Percentiles rank a stretch among this genome's conserved stretches.
phyloP scores from a whole-genome alignment of 2,888 invertebrate species.

The Scrobipalpa costella region DNA sequence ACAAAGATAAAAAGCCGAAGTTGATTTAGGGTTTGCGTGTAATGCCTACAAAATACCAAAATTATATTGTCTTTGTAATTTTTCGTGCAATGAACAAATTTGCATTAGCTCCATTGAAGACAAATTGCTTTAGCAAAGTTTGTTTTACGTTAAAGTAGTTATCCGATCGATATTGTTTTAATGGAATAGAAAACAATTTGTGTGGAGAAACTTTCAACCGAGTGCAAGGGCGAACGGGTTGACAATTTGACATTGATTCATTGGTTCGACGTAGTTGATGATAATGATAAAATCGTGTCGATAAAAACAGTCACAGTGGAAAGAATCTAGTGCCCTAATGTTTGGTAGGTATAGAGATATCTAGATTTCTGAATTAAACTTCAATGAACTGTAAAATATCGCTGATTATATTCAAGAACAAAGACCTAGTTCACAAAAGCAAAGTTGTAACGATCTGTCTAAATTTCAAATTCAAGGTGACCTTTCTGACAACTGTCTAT shows the following conservation, averaged over 20 bases:
- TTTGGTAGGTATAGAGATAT: too few species aligned
- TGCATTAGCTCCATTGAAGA: constrained; percentile 41
- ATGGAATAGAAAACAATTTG: neutral
- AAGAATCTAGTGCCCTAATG: too few species aligned
- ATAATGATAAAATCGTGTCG: neutral
- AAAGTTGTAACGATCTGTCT: too few species aligned
- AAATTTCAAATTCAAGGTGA: too few species aligned
- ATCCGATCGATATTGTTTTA: neutral
- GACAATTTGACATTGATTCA: constrained; percentile 3
- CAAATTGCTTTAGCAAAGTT: constrained; percentile 33
- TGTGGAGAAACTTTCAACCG: neutral
- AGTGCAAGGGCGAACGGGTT: neutral
- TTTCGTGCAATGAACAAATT: constrained; percentile 47
- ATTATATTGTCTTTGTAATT: neutral
- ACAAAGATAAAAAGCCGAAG: constrained; percentile 14
- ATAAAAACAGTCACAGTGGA: neutral
- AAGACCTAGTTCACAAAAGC: too few species aligned
- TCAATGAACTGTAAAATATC: too few species aligned
- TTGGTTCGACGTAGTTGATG: neutral
- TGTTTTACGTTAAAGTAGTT: neutral
- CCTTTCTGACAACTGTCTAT: too few species aligned
- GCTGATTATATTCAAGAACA: too few species aligned
- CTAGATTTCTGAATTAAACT: too few species aligned
- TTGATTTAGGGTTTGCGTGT: constrained; percentile 5
- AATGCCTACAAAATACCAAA: constrained; percentile 7